Percentiles rank a stretch among this genome's conserved stretches.
Conservation (phyloP, 2,797 vertebrate species). For the Gymnothorax reevesii region DNA sequence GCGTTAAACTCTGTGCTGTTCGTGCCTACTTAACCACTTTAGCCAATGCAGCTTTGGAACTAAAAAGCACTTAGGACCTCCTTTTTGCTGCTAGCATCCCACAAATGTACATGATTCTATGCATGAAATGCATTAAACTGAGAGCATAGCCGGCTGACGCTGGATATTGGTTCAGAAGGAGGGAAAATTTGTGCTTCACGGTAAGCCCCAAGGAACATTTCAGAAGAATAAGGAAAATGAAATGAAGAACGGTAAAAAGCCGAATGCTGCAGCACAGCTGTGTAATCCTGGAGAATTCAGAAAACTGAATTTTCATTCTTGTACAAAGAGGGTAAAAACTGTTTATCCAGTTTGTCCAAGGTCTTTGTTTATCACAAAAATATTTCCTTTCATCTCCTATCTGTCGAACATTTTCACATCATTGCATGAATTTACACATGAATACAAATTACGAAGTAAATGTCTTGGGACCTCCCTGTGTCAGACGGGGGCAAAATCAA, state of each 20-base stretch:
- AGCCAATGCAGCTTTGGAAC: not conserved
- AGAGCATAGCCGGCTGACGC: not conserved
- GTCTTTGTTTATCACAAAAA: not conserved
- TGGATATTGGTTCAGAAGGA: not conserved
- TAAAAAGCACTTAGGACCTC: not conserved
- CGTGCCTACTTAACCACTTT: not conserved
- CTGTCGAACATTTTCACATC: not conserved
- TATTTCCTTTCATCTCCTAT: not conserved
- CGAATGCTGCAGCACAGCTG: not conserved
- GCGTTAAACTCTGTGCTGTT: not conserved
- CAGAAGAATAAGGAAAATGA: not conserved
- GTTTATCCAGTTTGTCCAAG: not conserved
- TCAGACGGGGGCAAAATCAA: not conserved
- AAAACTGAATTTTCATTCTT: not conserved
- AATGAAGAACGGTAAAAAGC: too few relatives aligned
- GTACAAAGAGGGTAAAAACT: not conserved
- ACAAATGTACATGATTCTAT: not conserved
- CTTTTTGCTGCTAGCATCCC: not conserved
- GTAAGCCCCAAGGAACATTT: not conserved
- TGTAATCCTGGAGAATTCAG: not conserved
- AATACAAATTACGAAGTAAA: not conserved
- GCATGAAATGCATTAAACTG: not conserved
- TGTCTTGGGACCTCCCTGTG: not conserved
- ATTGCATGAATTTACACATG: not conserved
- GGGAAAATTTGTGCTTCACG: not conserved